Percentiles rank a stretch among this genome's conserved stretches.
phyloP scores from a whole-genome alignment of 2,797 vertebrate species.

The Taenioides sp. region DNA sequence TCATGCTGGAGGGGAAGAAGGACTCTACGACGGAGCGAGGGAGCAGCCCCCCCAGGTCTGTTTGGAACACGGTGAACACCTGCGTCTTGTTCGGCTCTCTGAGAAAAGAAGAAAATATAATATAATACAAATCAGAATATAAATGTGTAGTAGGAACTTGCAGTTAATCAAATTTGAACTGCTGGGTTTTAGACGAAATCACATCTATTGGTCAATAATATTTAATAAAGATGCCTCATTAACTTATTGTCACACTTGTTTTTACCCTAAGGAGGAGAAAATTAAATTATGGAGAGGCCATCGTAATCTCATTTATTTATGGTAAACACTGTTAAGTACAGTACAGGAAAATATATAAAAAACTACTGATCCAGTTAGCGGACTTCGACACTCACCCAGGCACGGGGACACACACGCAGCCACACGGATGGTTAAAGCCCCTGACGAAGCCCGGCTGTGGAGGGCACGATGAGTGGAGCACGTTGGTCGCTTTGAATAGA shows the following conservation, averaged over 20 bases:
- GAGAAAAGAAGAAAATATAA: constrained; percentile 24
- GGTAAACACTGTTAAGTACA: background rate
- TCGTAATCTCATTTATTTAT: too few species aligned
- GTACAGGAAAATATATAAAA: background rate
- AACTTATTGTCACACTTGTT: too few species aligned
- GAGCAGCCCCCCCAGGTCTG: constrained; percentile 89
- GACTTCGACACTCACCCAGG: constrained; percentile 83
- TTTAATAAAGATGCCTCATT: too few species aligned
- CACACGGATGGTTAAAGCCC: constrained; percentile 91
- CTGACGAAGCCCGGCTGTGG: constrained; percentile 84
- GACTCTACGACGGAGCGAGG: constrained; percentile 91
- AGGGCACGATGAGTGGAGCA: constrained; percentile 82
- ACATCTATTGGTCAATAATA: too few species aligned
- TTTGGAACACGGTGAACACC: constrained; percentile 92
- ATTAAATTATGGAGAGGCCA: too few species aligned
- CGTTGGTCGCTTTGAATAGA: constrained; percentile 80
- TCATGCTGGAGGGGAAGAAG: constrained; percentile 93
- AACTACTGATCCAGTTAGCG: background rate
- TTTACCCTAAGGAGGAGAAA: too few species aligned
- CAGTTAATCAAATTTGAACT: too few species aligned
- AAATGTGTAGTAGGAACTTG: too few species aligned
- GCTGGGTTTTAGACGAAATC: too few species aligned
- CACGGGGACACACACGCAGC: constrained; percentile 88
- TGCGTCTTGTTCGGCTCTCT: constrained; percentile 87
- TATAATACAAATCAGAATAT: background rate